A percentile compares a stretch with the other conserved stretches of the same genome.
phyloP scores from a whole-genome alignment of 2,113 vertebrate species.

The Aspiorhynchus laticeps region DNA sequence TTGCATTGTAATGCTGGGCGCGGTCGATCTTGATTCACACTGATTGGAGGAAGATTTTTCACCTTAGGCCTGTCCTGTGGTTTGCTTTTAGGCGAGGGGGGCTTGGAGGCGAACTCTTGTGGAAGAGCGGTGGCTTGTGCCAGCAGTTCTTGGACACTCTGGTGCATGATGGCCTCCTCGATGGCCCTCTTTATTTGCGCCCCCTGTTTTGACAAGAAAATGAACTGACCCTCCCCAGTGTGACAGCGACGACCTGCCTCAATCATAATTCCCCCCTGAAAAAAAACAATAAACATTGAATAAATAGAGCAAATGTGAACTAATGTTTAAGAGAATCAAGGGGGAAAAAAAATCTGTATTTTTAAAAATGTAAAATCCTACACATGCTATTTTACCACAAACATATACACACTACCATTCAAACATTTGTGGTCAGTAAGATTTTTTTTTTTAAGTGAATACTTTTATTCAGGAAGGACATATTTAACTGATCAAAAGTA shows the following conservation, averaged over 20 bases:
- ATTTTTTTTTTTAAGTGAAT: too few species aligned
- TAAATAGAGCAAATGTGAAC: background rate
- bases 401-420: too few species aligned
- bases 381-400: too few species aligned
- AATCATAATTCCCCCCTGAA: slow-evolving; percentile 78
- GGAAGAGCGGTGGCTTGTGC: background rate
- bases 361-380: too few species aligned
- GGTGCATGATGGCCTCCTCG: slow-evolving; percentile 68
- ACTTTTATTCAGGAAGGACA: too few species aligned
- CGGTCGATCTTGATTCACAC: background rate
- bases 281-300: background rate
- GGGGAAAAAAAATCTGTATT: too few species aligned
- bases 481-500: background rate
- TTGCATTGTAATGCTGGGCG: slow-evolving; percentile 17
- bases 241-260: slow-evolving; percentile 86
- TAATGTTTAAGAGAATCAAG: too few species aligned
- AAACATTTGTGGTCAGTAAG: too few species aligned
- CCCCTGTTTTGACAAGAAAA: slow-evolving; percentile 77
- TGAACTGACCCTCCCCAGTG: slow-evolving; percentile 85
- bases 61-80: background rate
- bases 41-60: background rate
- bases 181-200: slow-evolving; percentile 72
- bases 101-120: background rate
- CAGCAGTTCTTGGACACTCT: slow-evolving; percentile 53
- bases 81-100: slow-evolving; percentile 25